Evolutionary conservation across 2,113 vertebrate species (phyloP).

Genomic region (Seriola dumerili): DNA sequence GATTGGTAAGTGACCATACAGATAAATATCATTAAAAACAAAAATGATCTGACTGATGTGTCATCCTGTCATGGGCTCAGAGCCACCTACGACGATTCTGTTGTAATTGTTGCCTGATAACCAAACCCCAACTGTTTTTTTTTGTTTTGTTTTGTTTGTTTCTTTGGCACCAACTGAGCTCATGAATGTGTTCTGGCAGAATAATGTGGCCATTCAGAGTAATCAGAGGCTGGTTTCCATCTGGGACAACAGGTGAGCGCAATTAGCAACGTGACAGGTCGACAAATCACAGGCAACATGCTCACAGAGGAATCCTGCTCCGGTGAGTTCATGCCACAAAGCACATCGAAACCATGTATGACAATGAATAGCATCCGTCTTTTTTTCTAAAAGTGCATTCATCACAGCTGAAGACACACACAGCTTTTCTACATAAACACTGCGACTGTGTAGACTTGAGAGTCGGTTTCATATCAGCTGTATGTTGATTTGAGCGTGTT

Average conservation of each 20-base stretch:
- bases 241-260: conserved; percentile 39
- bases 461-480: too few species aligned
- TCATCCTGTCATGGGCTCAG: background rate
- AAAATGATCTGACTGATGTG: background rate
- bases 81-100: background rate
- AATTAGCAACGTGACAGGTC: conserved; percentile 23
- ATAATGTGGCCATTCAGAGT: background rate
- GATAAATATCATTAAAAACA: background rate
- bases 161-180: conserved; percentile 2
- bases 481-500: too few species aligned
- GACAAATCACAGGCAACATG: background rate
- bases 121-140: background rate
- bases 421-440: background rate
- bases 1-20: background rate
- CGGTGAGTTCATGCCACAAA: background rate
- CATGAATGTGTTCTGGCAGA: background rate
- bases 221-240: conserved; percentile 21
- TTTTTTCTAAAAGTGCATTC: background rate
- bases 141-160: background rate
- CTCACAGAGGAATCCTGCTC: background rate
- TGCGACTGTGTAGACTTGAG: too few species aligned
- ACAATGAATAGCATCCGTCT: background rate
- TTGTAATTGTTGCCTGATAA: conserved; percentile 9
- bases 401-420: background rate
- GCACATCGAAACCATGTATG: background rate